Evolutionary conservation across 2,797 vertebrate species (phyloP), one percentile per base, ranked within the genome.

Genomic region (Brachyalestes nurse): DNA sequence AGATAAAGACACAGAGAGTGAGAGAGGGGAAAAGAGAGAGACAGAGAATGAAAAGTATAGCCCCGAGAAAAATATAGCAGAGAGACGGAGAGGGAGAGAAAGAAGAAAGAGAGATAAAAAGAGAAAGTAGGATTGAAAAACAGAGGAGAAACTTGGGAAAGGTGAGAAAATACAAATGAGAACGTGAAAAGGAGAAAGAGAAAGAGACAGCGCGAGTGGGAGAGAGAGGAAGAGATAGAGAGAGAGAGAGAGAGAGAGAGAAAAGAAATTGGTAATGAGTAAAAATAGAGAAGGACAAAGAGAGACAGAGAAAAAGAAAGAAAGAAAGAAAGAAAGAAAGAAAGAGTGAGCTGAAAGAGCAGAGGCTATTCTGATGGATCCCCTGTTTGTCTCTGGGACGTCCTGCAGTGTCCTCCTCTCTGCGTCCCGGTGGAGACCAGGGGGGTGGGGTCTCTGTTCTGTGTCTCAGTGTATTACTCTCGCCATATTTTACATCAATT

Each of bases 401-500:
- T 86, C 76, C 83, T 79, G 81, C 12, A 69, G 83, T 81, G 67
- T 58, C 25, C 61, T 75, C 25, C 71, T 78, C n/a, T 51, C 77
- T 58, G 12, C 2, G 16, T 57, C 51, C 34, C 60, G 28, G 7
- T 4, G 8, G 80, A 79, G 58, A 65, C 72, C 13, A 53, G 49
- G 53, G 42, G 45, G 49, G 78, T 73, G 75, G 87, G 82, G 84
- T 76, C 88, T 82, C 84, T 84, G 84, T 81, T 70, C 79, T 70
- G 38, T 28, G 90, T 92, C 91, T 85, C 83, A 80, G 88, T 82
- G 86, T 90, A 93, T 93, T 91, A 92, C 86, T 87, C 78, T 77
- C 85, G 89, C 90, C 90, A 91, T 93, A 93, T 92, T 91, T 93
- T 91, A 92, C 89, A 88, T 88, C 88, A 82, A 90, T 88, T 91